Percentiles rank a stretch among this genome's conserved stretches.
These are phyloP conservation scores for Phanerotoma sp. DNA, from an alignment of 2,888 invertebrate species.

Conservation along the genomic window DNA sequence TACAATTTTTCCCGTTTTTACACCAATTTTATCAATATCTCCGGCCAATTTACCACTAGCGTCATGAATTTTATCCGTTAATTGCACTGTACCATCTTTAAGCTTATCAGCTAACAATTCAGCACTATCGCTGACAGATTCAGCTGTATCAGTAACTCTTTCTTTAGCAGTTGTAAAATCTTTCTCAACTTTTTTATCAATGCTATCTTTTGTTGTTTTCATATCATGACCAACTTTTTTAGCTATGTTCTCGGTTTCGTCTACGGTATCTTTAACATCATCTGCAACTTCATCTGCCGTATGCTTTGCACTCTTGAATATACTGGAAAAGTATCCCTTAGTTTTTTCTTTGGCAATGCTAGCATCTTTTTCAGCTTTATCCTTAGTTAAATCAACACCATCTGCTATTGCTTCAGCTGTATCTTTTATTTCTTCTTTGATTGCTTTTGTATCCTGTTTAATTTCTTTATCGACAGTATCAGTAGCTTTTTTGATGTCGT, in stretches of 20 bases:
- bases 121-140: too few species aligned
- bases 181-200: constrained; percentile 57
- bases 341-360: constrained; percentile 34
- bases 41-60: too few species aligned
- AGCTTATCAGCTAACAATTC: too few species aligned
- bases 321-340: constrained; percentile 36
- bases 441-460: too few species aligned
- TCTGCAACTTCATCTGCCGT: constrained; percentile 37
- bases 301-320: constrained; percentile 45
- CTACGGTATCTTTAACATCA: constrained; percentile 33
- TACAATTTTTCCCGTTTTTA: constrained; percentile 23
- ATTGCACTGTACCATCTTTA: too few species aligned
- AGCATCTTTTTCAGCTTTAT: constrained; percentile 25
- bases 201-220: constrained; percentile 55
- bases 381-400: too few species aligned
- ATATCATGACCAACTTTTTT: constrained; percentile 46
- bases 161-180: constrained; percentile 19
- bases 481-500: constrained; percentile 53
- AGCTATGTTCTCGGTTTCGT: constrained; percentile 27
- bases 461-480: constrained; percentile 19
- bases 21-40: too few species aligned
- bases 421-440: too few species aligned
- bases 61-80: too few species aligned
- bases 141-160: constrained; percentile 15
- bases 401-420: too few species aligned